phyloP scores from a whole-genome alignment of 92 coral and sea anemone species.

The Parazoanthus atlanticus region DNA sequence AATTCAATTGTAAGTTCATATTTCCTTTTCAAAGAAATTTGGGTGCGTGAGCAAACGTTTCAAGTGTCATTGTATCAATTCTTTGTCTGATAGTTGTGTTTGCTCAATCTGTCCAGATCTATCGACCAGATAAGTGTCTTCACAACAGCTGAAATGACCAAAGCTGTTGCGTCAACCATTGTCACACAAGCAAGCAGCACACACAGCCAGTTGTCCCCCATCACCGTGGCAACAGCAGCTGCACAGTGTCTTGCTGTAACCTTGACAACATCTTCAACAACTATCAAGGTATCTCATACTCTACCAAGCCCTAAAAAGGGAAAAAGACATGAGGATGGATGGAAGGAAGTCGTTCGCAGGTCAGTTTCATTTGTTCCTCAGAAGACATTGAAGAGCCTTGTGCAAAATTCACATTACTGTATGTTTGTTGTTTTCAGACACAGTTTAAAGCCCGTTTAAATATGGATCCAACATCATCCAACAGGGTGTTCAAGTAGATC shows the following conservation, averaged over 20 bases:
- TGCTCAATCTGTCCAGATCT: constrained; percentile 50
- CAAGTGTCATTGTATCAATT: neutral
- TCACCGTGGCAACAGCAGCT: constrained; percentile 98
- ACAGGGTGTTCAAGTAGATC: too few relatives aligned
- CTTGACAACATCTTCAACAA: constrained; percentile 87
- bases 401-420: neutral
- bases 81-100: neutral
- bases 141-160: constrained; percentile 90
- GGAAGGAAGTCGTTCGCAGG: constrained; percentile 99
- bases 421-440: too few relatives aligned
- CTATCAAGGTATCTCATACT: constrained; percentile 75
- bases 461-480: too few relatives aligned
- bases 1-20: neutral
- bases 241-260: constrained; percentile 96
- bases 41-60: neutral
- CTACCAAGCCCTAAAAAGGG: constrained; percentile 94
- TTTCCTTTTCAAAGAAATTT: neutral
- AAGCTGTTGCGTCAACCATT: constrained; percentile 91
- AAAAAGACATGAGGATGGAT: constrained; percentile 92
- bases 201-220: constrained; percentile 93
- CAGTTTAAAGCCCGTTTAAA: neutral
- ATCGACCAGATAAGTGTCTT: constrained; percentile 79
- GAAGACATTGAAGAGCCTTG: constrained; percentile 1
- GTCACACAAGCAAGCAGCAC: constrained; percentile 85
- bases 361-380: constrained; percentile 14